Evolutionary conservation across 2,113 vertebrate genomes (phyloP).

Genomic region (Baryphthengus martii): DNA sequence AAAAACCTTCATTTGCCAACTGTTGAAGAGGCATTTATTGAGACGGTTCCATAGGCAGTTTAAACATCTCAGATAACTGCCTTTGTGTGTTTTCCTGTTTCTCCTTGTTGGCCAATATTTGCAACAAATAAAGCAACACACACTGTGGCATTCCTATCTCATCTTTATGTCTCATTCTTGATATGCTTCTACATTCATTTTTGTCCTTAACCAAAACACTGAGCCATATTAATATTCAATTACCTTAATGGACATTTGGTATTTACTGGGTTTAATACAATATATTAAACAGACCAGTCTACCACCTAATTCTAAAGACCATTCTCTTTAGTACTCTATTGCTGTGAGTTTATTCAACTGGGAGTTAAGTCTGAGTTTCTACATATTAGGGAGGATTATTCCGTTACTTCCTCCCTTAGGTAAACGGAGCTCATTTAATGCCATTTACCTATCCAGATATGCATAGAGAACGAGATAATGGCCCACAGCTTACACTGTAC

Average conservation of each 20-base stretch:
- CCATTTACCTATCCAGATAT: not conserved
- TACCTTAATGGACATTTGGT: not conserved
- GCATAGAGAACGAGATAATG: not conserved
- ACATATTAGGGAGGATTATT: not conserved
- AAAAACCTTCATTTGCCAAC: not conserved
- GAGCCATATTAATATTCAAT: not conserved
- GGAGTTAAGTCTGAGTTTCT: not conserved
- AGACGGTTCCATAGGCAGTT: not conserved
- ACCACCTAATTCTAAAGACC: not conserved
- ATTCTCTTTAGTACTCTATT: not conserved
- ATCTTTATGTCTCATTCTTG: not conserved
- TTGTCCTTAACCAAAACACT: not conserved
- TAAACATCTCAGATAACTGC: not conserved
- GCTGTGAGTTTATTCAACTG: not conserved
- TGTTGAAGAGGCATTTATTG: not conserved
- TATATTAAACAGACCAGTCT: not conserved
- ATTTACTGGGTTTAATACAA: not conserved
- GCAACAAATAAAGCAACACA: not conserved
- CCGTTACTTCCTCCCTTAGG: not conserved
- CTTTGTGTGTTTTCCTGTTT: not conserved
- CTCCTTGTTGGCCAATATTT: not conserved
- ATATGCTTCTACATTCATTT: not conserved
- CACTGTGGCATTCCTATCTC: not conserved
- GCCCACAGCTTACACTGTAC: not conserved
- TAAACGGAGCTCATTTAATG: not conserved